These are phyloP conservation scores for Eulemur rubriventer DNA, from an alignment of 2,797 vertebrate species.

Conservation along the genomic window DNA sequence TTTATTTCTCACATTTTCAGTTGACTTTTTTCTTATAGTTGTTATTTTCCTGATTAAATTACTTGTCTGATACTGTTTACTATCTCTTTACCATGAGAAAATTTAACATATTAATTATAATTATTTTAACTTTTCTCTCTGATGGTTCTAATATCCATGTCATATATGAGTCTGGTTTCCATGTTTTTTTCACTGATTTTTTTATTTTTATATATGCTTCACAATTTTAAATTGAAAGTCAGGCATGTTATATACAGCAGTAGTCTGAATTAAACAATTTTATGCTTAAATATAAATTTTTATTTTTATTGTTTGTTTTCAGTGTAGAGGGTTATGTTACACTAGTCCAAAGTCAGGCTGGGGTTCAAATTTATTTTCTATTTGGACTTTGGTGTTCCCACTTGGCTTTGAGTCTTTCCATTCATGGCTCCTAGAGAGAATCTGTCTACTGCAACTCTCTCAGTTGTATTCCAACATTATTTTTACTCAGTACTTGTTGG, in stretches of 20 bases:
- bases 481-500: background rate
- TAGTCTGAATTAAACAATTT: background rate
- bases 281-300: background rate
- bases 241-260: too few species aligned
- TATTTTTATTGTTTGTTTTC: background rate
- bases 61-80: background rate
- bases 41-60: background rate
- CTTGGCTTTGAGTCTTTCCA: background rate
- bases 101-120: background rate
- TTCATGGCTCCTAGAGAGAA: background rate
- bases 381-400: background rate
- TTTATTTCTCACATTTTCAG: background rate
- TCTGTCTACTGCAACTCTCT: background rate
- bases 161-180: background rate
- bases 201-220: background rate
- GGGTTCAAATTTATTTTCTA: background rate
- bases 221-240: background rate
- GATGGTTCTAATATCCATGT: background rate
- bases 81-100: background rate
- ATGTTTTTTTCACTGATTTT: background rate
- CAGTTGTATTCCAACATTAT: background rate
- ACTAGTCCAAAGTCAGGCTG: background rate
- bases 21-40: background rate
- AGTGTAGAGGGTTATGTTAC: background rate
- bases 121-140: background rate